Conservation (phyloP, 2,888 invertebrate genomes). For the Drosophila merina region DNA sequence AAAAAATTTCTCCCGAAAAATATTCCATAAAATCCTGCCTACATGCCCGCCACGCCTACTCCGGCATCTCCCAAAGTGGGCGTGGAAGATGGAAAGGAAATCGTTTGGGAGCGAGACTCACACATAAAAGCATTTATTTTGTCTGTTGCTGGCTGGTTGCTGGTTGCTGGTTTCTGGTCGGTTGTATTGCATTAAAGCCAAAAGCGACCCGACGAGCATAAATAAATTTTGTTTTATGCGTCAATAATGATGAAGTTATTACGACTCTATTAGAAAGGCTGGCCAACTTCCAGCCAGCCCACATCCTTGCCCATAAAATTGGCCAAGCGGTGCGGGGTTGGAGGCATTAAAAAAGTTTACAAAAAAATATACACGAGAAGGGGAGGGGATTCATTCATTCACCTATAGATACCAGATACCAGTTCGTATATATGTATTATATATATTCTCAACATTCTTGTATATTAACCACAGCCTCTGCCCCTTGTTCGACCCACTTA, state of each 20-base stretch:
- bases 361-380: constrained; percentile 30
- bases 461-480: constrained; percentile 60
- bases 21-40: constrained; percentile 39
- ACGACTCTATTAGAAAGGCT: constrained; percentile 73
- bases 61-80: constrained; percentile 1
- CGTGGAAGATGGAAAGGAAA: constrained; percentile 2
- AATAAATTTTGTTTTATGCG: constrained; percentile 79
- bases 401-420: constrained; percentile 11
- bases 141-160: constrained; percentile 39
- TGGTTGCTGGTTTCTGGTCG: constrained; percentile 27
- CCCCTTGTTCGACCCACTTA: constrained; percentile 52
- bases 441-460: constrained; percentile 30
- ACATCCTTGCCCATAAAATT: constrained; percentile 57
- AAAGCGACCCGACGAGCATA: constrained; percentile 51
- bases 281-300: constrained; percentile 40
- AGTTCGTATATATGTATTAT: constrained; percentile 15
- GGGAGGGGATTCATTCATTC: constrained; percentile 17
- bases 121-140: constrained; percentile 77
- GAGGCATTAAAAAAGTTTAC: constrained; percentile 73
- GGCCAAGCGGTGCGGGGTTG: constrained; percentile 25
- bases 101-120: constrained; percentile 23
- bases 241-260: constrained; percentile 80
- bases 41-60: not conserved
- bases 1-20: constrained; percentile 50
- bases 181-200: constrained; percentile 53